A percentile compares a stretch with the other conserved stretches of the same genome.
Conservation (phyloP, 2,797 vertebrate genomes). For the Monodelphis domestica region DNA sequence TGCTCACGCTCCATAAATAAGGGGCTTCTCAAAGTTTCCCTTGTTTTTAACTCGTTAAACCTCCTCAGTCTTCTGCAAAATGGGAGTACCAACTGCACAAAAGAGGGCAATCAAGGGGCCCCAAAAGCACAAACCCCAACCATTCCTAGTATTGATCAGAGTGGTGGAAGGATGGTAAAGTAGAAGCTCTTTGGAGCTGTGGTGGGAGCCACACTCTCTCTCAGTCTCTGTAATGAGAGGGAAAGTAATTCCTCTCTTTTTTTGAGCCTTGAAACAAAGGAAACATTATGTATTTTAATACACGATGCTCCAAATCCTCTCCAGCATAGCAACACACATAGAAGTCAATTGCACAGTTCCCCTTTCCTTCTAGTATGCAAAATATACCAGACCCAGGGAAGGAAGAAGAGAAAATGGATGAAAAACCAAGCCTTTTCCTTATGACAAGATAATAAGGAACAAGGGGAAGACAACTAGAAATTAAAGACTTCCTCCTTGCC, state of each 20-base stretch:
- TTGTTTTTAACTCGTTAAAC: neutral
- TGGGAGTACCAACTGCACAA: neutral
- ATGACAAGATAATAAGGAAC: slow-evolving; percentile 8
- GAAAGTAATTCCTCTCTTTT: neutral
- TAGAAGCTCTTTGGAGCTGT: neutral
- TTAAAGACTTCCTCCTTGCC: neutral
- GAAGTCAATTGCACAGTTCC: neutral
- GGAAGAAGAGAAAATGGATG: neutral
- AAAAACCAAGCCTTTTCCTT: slow-evolving; percentile 2
- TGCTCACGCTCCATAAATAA: neutral
- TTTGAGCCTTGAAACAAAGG: neutral
- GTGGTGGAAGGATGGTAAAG: neutral
- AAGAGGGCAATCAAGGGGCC: neutral
- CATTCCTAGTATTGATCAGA: neutral
- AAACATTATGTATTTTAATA: neutral
- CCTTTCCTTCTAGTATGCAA: neutral
- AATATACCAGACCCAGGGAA: neutral
- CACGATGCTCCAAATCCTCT: rapidly evolving
- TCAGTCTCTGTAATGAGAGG: neutral
- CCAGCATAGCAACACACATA: neutral
- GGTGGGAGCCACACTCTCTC: neutral
- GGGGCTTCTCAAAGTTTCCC: neutral
- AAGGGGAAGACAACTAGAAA: neutral
- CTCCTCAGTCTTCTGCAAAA: neutral
- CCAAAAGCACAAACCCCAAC: neutral